Evolutionary conservation across 2,797 vertebrate species (phyloP).

Genomic region (Hydrolagus colliei): DNA sequence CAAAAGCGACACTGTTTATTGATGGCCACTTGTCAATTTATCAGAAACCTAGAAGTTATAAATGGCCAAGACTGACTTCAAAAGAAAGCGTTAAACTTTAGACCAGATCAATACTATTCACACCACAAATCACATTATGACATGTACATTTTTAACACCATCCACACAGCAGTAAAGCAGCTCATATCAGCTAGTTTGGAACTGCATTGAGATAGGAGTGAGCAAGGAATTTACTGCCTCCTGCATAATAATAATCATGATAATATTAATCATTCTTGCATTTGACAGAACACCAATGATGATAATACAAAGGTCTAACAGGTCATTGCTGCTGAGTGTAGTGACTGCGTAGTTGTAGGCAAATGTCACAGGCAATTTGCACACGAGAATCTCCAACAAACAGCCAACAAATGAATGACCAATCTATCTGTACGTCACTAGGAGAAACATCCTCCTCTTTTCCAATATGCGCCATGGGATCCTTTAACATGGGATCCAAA

Average conservation of each 20-base stretch:
- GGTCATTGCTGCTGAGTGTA: too few species aligned
- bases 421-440: too few species aligned
- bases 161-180: not conserved
- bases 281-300: too few species aligned
- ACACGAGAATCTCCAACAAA: too few species aligned
- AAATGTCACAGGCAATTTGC: too few species aligned
- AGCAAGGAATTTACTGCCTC: not conserved
- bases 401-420: too few species aligned
- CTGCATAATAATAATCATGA: not conserved
- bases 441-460: too few species aligned
- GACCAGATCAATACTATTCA: constrained; percentile 41
- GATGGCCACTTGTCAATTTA: constrained; percentile 98
- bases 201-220: not conserved
- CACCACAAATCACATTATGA: constrained; percentile 43
- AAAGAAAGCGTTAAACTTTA: constrained; percentile 44
- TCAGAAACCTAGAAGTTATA: constrained; percentile 93
- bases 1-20: constrained; percentile 98
- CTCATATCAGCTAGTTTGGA: not conserved
- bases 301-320: too few species aligned
- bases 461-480: too few species aligned
- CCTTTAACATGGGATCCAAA: too few species aligned
- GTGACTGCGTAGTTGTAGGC: too few species aligned
- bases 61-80: constrained; percentile 56
- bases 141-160: not conserved
- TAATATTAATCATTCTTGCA: too few species aligned